These are phyloP conservation scores for Eulacestoma nigropectus DNA, from an alignment of 2,113 vertebrate genomes.

Conservation along the genomic window DNA sequence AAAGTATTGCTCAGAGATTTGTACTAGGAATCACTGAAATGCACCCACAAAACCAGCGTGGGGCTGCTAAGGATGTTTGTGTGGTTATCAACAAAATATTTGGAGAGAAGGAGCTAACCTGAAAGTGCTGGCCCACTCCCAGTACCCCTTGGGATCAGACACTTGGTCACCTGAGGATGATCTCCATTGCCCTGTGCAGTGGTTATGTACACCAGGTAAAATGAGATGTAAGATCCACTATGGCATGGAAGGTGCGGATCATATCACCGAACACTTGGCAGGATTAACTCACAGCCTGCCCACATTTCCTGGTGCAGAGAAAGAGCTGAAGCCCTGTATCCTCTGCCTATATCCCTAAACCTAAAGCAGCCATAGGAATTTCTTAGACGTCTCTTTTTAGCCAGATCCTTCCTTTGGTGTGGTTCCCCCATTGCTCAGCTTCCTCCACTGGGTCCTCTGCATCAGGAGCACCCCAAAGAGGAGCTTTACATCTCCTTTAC, in stretches of 20 bases:
- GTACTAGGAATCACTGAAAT: not conserved
- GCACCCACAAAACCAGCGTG: not conserved
- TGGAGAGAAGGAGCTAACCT: not conserved
- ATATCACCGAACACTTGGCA: not conserved
- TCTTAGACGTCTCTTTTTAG: not conserved
- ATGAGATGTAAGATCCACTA: not conserved
- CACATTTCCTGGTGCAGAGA: not conserved
- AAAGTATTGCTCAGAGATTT: not conserved
- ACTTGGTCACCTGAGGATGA: not conserved
- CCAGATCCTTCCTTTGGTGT: not conserved
- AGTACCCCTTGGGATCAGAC: not conserved
- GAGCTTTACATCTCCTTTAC: not conserved
- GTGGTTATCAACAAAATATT: not conserved
- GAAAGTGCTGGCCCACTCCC: not conserved
- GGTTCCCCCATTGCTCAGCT: fast-evolving
- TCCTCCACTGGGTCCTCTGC: not conserved
- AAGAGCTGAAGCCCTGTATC: not conserved
- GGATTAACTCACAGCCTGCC: not conserved
- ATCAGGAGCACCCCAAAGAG: not conserved
- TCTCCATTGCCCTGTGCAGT: not conserved
- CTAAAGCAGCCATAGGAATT: not conserved
- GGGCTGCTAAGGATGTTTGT: not conserved
- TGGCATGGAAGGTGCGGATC: not conserved
- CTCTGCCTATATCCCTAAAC: not conserved
- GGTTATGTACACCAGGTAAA: not conserved